Evolutionary conservation across 2,797 vertebrate genomes (phyloP).

Genomic region (Amniataba percoides): DNA sequence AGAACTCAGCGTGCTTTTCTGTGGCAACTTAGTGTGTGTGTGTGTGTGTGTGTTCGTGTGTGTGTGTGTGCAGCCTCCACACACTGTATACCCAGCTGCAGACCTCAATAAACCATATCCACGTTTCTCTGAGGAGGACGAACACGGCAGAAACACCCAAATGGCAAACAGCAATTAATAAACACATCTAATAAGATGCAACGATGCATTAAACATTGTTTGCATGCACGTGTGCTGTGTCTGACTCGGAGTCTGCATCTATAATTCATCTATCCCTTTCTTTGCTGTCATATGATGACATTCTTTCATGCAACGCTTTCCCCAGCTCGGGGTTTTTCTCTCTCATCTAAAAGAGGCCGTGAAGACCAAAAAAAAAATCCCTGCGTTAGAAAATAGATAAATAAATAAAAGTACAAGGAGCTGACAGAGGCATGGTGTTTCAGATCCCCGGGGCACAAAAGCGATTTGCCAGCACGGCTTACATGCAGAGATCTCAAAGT

Average conservation of each 20-base stretch:
- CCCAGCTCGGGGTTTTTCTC: not conserved
- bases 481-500: not conserved
- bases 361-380: not conserved
- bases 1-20: conserved; percentile 23
- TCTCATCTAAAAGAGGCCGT: conserved; percentile 8
- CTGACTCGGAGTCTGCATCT: conserved; percentile 1
- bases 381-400: too few relatives aligned
- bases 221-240: not conserved
- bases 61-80: not conserved
- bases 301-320: conserved; percentile 20
- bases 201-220: conserved; percentile 11
- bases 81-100: not conserved
- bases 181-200: conserved; percentile 16
- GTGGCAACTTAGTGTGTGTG: not conserved
- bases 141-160: not conserved
- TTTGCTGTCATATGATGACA: conserved; percentile 10
- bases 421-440: not conserved
- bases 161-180: conserved; percentile 13
- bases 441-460: not conserved
- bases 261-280: conserved; percentile 10
- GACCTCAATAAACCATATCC: not conserved
- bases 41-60: not conserved
- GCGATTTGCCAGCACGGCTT: not conserved
- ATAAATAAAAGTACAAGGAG: not conserved
- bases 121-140: not conserved